These are phyloP conservation scores for Drosophila melanosoma DNA, from an alignment of 2,888 invertebrate genomes.

Conservation along the genomic window DNA sequence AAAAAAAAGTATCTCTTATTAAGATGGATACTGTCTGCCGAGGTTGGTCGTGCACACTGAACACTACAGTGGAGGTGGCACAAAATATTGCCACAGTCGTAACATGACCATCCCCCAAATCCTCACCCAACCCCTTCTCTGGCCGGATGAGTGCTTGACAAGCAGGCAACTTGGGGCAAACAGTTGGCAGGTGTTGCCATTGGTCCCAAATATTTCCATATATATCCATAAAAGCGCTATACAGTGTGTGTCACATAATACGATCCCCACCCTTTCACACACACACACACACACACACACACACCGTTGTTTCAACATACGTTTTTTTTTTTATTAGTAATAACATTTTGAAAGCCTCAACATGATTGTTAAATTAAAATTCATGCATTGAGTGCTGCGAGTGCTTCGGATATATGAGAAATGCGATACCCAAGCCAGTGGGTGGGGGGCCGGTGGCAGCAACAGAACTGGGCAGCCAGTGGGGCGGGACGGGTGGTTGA, in stretches of 20 bases:
- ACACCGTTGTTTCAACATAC: conserved; percentile 11
- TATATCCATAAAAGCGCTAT: conserved; percentile 24
- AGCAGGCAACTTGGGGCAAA: conserved; percentile 15
- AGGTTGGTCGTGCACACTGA: neutral
- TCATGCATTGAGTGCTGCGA: conserved; percentile 56
- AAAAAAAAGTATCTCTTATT: neutral
- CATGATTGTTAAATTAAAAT: conserved; percentile 70
- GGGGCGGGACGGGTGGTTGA: conserved; percentile 9
- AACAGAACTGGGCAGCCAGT: neutral
- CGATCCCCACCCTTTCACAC: neutral
- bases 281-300: neutral
- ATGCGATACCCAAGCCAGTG: conserved; percentile 36
- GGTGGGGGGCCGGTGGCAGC: neutral
- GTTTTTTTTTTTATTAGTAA: conserved; percentile 73
- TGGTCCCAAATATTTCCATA: conserved; percentile 22
- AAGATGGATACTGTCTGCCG: neutral
- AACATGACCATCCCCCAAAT: neutral
- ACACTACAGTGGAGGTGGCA: neutral
- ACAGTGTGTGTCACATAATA: conserved; percentile 42
- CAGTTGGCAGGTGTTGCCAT: conserved; percentile 66
- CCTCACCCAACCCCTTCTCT: neutral
- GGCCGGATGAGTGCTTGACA: conserved; percentile 13
- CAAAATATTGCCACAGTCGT: neutral
- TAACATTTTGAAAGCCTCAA: conserved; percentile 79
- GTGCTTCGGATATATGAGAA: conserved; percentile 46